phyloP scores from a whole-genome alignment of 2,797 vertebrate genomes.

The Hemitrygon akajei region DNA sequence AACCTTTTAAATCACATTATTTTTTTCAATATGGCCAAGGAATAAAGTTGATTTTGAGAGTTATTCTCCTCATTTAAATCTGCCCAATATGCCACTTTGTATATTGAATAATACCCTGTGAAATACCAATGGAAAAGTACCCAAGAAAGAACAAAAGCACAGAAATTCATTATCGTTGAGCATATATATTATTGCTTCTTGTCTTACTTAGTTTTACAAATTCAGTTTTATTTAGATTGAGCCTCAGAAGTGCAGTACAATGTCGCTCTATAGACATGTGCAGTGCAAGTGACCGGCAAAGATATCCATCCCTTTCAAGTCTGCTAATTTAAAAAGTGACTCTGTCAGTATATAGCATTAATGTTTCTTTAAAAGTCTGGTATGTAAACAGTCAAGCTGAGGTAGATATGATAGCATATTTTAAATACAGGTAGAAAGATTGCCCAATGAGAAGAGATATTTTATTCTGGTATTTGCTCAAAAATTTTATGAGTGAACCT shows the following conservation, averaged over 20 bases:
- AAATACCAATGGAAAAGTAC: not conserved
- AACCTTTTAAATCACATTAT: not conserved
- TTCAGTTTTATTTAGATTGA: too few relatives aligned
- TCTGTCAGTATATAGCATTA: not conserved
- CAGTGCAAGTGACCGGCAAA: too few relatives aligned
- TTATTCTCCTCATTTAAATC: not conserved
- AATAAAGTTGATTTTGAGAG: not conserved
- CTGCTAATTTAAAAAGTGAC: not conserved
- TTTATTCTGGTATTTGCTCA: slow-evolving; percentile 18
- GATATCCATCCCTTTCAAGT: too few relatives aligned
- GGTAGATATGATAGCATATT: not conserved
- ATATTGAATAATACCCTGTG: not conserved
- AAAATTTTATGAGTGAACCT: slow-evolving; percentile 42
- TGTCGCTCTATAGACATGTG: too few relatives aligned
- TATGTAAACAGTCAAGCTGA: not conserved
- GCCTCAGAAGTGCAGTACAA: too few relatives aligned
- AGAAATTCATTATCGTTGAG: too few relatives aligned
- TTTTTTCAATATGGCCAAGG: not conserved
- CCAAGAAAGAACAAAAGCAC: not conserved
- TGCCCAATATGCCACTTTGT: not conserved
- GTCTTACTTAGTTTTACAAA: too few relatives aligned
- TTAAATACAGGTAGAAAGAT: not conserved
- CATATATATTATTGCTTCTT: too few relatives aligned
- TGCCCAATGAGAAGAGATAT: slow-evolving; percentile 21
- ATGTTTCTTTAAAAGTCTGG: not conserved